A percentile compares a stretch with the other conserved stretches of the same genome.
Evolutionary conservation across 2,113 vertebrate genomes (phyloP).

Genomic region (Otocyon megalotis): DNA sequence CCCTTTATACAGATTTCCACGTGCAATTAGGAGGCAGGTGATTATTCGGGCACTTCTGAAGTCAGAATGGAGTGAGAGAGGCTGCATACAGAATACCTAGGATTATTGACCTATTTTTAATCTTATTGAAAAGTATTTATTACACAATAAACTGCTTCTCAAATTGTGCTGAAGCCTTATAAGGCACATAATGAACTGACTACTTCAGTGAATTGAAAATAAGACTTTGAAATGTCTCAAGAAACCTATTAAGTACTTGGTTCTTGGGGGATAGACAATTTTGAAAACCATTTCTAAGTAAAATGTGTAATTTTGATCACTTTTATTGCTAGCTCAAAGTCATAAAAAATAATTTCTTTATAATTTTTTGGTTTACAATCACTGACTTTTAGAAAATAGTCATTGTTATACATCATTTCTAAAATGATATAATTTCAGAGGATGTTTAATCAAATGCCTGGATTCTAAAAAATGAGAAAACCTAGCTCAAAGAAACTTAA

Average conservation of each 20-base stretch:
- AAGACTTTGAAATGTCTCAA: background rate
- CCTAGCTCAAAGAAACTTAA: background rate
- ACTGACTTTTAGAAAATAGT: background rate
- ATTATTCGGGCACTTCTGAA: background rate
- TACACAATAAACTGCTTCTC: background rate
- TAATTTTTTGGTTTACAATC: background rate
- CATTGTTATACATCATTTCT: background rate
- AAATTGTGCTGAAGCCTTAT: background rate
- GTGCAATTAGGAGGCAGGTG: background rate
- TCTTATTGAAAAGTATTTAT: background rate
- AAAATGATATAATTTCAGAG: background rate
- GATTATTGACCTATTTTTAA: slow-evolving; percentile 2
- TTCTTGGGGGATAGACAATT: background rate
- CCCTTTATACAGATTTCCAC: background rate
- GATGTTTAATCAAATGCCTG: background rate
- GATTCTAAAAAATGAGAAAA: background rate
- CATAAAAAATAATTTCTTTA: background rate
- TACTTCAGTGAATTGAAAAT: background rate
- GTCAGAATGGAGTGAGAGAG: background rate
- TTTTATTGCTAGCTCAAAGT: background rate
- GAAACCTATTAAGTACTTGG: background rate
- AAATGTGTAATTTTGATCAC: background rate
- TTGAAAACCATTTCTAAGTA: slow-evolving; percentile 11
- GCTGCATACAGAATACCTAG: background rate
- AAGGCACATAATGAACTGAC: background rate